These are phyloP conservation scores for Zoanthus gigantus DNA, from an alignment of 92 coral and sea anemone species.

Conservation along the genomic window DNA sequence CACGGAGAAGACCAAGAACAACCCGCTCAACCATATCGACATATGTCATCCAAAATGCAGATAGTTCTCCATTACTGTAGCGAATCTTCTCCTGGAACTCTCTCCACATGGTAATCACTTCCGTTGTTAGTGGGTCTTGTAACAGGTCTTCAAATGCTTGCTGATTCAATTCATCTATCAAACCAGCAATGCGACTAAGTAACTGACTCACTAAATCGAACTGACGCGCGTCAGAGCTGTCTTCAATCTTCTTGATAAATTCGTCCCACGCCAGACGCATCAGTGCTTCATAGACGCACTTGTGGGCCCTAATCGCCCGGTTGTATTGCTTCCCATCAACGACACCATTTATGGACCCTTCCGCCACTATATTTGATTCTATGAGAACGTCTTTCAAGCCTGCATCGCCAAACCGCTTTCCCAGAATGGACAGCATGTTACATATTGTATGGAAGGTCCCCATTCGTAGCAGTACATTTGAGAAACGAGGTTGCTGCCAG, in stretches of 20 bases:
- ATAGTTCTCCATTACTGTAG: slow-evolving; percentile 29
- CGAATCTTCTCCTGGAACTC: slow-evolving; percentile 44
- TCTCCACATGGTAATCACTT: slow-evolving; percentile 19
- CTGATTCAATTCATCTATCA: slow-evolving; percentile 6
- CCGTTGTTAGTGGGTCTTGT: too few species aligned
- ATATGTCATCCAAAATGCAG: slow-evolving; percentile 62
- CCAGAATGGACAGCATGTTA: slow-evolving; percentile 52
- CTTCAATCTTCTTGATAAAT: slow-evolving; percentile 2
- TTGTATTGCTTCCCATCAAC: slow-evolving; percentile 51
- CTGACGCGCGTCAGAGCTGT: too few species aligned
- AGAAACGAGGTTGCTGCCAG: slow-evolving; percentile 21
- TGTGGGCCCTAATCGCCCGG: slow-evolving; percentile 46
- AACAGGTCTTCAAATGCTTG: too few species aligned
- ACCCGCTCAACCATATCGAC: slow-evolving; percentile 38
- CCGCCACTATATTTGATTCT: slow-evolving; percentile 51
- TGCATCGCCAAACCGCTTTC: slow-evolving; percentile 64
- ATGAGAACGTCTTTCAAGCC: slow-evolving; percentile 50
- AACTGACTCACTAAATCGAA: too few species aligned
- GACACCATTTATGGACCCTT: slow-evolving; percentile 36
- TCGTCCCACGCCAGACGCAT: slow-evolving; percentile 44
- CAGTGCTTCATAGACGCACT: slow-evolving; percentile 53
- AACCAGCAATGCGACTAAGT: too few species aligned
- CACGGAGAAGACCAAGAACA: slow-evolving; percentile 35
- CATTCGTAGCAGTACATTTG: slow-evolving; percentile 43
- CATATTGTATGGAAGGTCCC: slow-evolving; percentile 68